phyloP scores from a whole-genome alignment of 2,113 vertebrate species.

The Alces alces region DNA sequence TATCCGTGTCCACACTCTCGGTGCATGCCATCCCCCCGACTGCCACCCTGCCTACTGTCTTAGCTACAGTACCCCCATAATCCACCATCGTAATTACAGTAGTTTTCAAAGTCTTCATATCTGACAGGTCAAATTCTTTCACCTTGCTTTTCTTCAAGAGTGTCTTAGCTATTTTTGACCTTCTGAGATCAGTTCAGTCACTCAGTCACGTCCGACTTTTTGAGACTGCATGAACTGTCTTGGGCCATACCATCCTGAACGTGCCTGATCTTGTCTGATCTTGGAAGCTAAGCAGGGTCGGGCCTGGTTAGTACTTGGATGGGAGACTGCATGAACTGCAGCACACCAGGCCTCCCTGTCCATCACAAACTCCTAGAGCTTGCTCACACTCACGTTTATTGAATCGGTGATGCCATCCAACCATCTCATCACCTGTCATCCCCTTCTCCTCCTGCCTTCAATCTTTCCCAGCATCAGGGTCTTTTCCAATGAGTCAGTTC shows the following conservation, averaged over 20 bases:
- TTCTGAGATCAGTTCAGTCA: neutral
- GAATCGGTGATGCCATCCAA: neutral
- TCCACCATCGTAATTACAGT: neutral
- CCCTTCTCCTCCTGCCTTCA: neutral
- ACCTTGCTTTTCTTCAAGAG: neutral
- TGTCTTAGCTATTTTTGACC: neutral
- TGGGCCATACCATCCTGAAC: neutral
- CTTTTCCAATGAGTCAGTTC: neutral
- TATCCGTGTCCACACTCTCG: neutral
- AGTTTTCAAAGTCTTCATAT: neutral
- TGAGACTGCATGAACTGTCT: neutral
- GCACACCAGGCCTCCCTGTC: neutral
- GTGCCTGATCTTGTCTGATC: neutral
- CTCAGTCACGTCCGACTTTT: neutral
- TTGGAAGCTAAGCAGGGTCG: neutral
- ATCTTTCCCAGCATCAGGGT: neutral
- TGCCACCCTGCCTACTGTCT: neutral
- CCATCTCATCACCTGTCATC: neutral
- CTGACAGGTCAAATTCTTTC: neutral
- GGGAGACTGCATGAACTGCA: neutral
- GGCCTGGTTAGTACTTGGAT: neutral
- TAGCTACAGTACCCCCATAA: neutral
- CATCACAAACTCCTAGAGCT: neutral
- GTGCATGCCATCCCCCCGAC: neutral
- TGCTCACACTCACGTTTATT: neutral